phyloP scores from a whole-genome alignment of 53 echinoderm and acorn worm species.

The Apostichopus leukothele region DNA sequence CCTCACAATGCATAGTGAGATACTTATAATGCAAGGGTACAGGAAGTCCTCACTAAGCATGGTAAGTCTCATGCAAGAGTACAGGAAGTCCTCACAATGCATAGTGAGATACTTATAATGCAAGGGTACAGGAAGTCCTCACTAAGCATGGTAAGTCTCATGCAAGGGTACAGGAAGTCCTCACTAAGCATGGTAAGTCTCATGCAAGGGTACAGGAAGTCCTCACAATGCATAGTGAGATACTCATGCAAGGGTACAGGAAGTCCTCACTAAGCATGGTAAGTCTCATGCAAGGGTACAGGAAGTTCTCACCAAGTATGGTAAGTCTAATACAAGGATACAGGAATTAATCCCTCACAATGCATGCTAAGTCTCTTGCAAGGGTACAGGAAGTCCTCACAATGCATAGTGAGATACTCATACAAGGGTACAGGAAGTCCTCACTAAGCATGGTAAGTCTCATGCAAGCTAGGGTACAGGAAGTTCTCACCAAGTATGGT shows the following conservation, averaged over 20 bases:
- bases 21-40: conserved; percentile 64
- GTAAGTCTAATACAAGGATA: conserved; percentile 45
- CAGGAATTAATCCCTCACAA: conserved; percentile 56
- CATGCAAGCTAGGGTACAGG: too few species aligned
- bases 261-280: conserved; percentile 76
- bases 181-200: conserved; percentile 72
- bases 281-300: too few species aligned
- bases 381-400: too few species aligned
- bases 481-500: conserved; percentile 63
- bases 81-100: too few species aligned
- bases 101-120: too few species aligned
- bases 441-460: conserved; percentile 78
- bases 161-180: conserved; percentile 47
- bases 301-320: conserved; percentile 69
- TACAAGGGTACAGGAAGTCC: conserved; percentile 40
- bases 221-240: too few species aligned
- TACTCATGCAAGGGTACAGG: not conserved
- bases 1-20: too few species aligned
- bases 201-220: too few species aligned
- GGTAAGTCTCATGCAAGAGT: conserved; percentile 46
- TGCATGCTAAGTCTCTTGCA: conserved; percentile 62
- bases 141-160: conserved; percentile 75
- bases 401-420: too few species aligned
- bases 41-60: conserved; percentile 72
- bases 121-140: conserved; percentile 50